phyloP scores from a whole-genome alignment of 1,140 invertebrate species.

The Drosophila mauritiana region DNA sequence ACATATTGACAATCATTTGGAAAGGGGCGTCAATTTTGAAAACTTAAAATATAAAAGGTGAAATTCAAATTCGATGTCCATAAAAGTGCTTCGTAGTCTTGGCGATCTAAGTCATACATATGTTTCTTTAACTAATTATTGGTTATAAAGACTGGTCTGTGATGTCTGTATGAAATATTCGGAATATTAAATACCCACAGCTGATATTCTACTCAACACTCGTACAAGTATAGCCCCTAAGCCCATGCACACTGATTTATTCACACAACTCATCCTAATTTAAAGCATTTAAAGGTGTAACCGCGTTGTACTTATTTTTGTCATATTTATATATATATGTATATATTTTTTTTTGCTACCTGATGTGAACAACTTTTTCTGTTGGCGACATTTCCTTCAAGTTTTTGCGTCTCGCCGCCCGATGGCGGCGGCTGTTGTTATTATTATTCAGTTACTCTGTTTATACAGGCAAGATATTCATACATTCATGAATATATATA shows the following conservation, averaged over 20 bases:
- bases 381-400: conserved; percentile 62
- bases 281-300: conserved; percentile 37
- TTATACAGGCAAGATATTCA: conserved; percentile 78
- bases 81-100: too few relatives aligned
- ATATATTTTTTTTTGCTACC: conserved; percentile 28
- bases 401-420: conserved; percentile 25
- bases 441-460: conserved; percentile 82
- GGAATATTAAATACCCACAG: not conserved
- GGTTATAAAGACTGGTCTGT: too few relatives aligned
- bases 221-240: conserved; percentile 1
- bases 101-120: too few relatives aligned
- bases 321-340: not conserved
- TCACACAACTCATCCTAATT: conserved; percentile 4
- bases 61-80: not conserved
- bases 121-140: too few relatives aligned
- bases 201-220: conserved; percentile 26
- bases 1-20: conserved; percentile 8
- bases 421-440: conserved; percentile 57
- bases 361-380: conserved; percentile 60
- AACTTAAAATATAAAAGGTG: not conserved
- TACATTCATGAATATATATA: conserved; percentile 81
- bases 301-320: conserved; percentile 32
- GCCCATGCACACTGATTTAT: conserved; percentile 17
- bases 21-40: not conserved
- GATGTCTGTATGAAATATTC: not conserved